Evolutionary conservation across 2,113 vertebrate genomes (phyloP).

Genomic region (Penelope pileata): DNA sequence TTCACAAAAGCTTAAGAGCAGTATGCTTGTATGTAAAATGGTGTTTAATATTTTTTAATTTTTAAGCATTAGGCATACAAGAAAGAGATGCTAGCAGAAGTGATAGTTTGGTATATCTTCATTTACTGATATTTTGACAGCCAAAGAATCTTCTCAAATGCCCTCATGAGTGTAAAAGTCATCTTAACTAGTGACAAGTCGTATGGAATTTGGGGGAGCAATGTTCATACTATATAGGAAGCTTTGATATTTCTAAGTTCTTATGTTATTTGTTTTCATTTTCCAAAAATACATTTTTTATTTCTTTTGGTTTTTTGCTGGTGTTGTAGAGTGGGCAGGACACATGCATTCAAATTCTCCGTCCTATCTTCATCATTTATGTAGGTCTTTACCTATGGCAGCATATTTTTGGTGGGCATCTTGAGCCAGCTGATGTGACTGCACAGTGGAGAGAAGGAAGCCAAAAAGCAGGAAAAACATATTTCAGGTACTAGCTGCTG

Average conservation of each 20-base stretch:
- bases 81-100: not conserved
- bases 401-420: constrained; percentile 89
- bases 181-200: not conserved
- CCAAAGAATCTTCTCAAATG: not conserved
- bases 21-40: not conserved
- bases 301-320: not conserved
- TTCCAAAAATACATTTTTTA: not conserved
- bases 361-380: not conserved
- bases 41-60: not conserved
- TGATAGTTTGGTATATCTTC: not conserved
- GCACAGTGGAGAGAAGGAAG: constrained; percentile 94
- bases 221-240: not conserved
- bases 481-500: constrained; percentile 85
- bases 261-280: not conserved
- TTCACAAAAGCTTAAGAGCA: not conserved
- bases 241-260: not conserved
- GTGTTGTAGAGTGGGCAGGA: not conserved
- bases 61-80: not conserved
- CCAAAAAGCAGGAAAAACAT: constrained; percentile 82
- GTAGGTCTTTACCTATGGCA: constrained; percentile 96
- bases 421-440: constrained; percentile 85
- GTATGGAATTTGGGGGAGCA: not conserved
- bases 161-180: fast-evolving
- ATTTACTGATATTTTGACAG: not conserved
- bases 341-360: not conserved